These are phyloP conservation scores for Entomyzon cyanotis DNA, from an alignment of 2,113 vertebrate genomes.

Conservation along the genomic window DNA sequence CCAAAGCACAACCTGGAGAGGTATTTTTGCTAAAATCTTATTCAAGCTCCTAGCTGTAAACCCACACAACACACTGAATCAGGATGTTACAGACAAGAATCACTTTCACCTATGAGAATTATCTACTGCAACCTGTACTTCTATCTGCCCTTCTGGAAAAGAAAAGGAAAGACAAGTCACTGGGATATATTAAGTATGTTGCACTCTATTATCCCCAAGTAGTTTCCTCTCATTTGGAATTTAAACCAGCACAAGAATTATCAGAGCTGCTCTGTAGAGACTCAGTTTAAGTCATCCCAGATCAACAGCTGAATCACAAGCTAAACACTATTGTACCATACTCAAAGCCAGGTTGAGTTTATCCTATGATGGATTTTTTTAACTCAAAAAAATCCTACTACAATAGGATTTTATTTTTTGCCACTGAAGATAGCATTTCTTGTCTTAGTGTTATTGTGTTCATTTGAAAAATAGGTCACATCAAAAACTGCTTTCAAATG, in stretches of 20 bases:
- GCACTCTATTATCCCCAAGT: not conserved
- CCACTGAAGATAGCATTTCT: not conserved
- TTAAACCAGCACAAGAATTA: not conserved
- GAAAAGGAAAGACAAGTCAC: not conserved
- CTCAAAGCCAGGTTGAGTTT: not conserved
- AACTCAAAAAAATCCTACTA: not conserved
- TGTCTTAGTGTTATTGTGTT: not conserved
- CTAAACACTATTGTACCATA: not conserved
- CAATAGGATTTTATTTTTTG: not conserved
- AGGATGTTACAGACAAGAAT: not conserved
- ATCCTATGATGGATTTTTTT: not conserved
- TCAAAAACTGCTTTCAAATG: not conserved
- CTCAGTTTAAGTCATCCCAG: not conserved
- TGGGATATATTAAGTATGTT: not conserved
- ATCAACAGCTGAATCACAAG: not conserved
- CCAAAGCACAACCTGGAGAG: not conserved
- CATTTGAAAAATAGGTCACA: not conserved
- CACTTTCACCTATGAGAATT: not conserved
- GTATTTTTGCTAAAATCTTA: not conserved
- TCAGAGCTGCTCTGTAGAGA: not conserved
- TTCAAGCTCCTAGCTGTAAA: not conserved
- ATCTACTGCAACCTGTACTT: not conserved
- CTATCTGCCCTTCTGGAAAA: not conserved
- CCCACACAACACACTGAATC: not conserved
- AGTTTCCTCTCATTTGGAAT: not conserved